Evolutionary conservation across 2,113 vertebrate genomes (phyloP), one percentile per base, ranked within the genome.

Genomic region (Hippoglossus stenolepis): DNA sequence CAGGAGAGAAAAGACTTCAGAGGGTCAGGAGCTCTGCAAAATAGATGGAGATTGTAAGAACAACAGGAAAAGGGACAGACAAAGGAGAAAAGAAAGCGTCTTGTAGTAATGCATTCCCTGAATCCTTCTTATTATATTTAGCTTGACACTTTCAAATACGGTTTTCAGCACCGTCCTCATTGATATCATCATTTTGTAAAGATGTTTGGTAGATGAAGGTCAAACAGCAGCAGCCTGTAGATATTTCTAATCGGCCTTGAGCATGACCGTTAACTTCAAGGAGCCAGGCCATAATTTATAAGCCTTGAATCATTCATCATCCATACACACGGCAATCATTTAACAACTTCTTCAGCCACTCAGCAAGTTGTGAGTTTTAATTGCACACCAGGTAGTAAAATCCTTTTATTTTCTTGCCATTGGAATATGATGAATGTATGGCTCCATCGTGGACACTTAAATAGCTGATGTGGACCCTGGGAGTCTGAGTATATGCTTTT

Each of bases 1-100:
- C 40, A 57, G 54, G 21, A 79, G 53, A 23, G 51, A 70, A 68
- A 60, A 62, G 40, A 54, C 69, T 76, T 84, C 54, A 10, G 24
- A 51, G 21, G 15, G 12, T 31, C 11, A 5, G 35, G 63, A 49
- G n/a, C 43, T 47, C 9, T 12, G 43, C 23, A 15, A 47, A 26
- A 65, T 5, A 45, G 8, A 28, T 18, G 17, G 14, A 53, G 11
- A 56, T n/a, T 23, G 35, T 13, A 28, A 28, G 0, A n/a, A 57
- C 2, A 43, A 8, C 23, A 47, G 14, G 26, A 68, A 10, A n/a
- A 66, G 3, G 9, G 45, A 49, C 20, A 38, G n/a, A 24, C 20
- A 64, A 26, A 18, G 14, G n/a, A 13, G 20, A 38, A 38, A 14
- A 31, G 31, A 49, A 43, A 58, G 35, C 5, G 5, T 23, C 21